phyloP scores from a whole-genome alignment of 2,797 vertebrate genomes.

The Macropus fuliginosus region DNA sequence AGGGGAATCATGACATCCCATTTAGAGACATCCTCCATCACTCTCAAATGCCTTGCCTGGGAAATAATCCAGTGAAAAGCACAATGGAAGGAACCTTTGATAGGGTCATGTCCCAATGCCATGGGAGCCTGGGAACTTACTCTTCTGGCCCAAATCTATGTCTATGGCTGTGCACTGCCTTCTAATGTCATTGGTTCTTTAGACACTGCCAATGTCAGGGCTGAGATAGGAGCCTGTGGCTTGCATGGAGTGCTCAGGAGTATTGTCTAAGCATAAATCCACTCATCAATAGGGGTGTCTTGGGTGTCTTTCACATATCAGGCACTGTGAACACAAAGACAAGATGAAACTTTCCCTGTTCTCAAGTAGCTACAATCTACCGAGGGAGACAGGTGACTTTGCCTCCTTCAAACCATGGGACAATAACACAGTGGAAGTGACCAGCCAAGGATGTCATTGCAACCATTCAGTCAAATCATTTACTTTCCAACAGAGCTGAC shows the following conservation, averaged over 20 bases:
- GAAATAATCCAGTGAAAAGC: conserved; percentile 24
- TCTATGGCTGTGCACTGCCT: neutral
- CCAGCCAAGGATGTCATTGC: neutral
- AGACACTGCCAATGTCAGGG: neutral
- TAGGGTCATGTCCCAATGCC: neutral
- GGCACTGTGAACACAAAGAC: neutral
- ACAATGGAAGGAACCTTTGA: neutral
- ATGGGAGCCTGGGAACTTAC: conserved; percentile 36
- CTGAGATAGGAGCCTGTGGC: neutral
- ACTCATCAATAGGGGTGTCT: conserved; percentile 1
- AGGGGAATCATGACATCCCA: neutral
- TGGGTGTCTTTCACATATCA: neutral
- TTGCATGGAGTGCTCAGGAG: neutral
- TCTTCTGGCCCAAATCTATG: neutral
- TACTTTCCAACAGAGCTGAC: neutral
- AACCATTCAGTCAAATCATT: neutral
- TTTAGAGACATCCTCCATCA: neutral
- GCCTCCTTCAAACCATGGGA: neutral
- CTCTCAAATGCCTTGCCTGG: conserved; percentile 10
- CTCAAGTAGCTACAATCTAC: neutral
- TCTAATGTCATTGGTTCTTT: neutral
- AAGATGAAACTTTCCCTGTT: neutral
- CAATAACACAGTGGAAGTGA: neutral
- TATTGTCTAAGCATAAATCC: neutral
- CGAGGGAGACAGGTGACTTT: neutral